These are phyloP conservation scores for Xestia xanthographa DNA, from an alignment of 2,888 invertebrate species.

Conservation along the genomic window DNA sequence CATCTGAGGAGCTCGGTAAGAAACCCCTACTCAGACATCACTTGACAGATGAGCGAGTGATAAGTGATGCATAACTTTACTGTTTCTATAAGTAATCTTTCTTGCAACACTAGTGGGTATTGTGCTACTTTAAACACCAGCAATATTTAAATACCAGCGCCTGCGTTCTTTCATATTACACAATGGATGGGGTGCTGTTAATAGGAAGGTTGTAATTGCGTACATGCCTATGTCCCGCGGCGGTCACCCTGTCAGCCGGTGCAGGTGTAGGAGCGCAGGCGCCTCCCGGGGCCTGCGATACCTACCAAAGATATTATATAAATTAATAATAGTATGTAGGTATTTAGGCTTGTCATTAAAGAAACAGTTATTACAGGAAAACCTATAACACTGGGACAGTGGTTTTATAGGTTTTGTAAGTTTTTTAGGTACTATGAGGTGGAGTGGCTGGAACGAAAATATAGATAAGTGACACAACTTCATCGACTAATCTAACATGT, in stretches of 20 bases:
- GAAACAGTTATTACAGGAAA: too few relatives aligned
- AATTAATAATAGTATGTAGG: too few relatives aligned
- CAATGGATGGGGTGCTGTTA: not conserved
- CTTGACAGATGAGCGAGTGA: too few relatives aligned
- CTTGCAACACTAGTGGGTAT: not conserved
- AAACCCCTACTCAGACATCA: not conserved
- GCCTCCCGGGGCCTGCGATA: not conserved
- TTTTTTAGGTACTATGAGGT: too few relatives aligned
- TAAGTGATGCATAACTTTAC: too few relatives aligned
- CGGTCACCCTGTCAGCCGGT: not conserved
- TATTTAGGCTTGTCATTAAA: too few relatives aligned
- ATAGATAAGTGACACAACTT: too few relatives aligned
- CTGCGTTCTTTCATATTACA: not conserved
- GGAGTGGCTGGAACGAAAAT: too few relatives aligned
- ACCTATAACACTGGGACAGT: too few relatives aligned
- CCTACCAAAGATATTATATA: not conserved
- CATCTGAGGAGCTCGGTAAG: constrained; percentile 13
- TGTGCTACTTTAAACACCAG: not conserved
- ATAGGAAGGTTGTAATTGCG: not conserved
- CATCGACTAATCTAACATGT: too few relatives aligned
- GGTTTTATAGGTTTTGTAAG: too few relatives aligned
- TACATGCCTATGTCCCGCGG: not conserved
- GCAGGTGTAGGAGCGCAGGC: not conserved
- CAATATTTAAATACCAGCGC: not conserved
- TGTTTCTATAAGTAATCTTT: not conserved